Base-by-base conservation (phyloP, 2,113 vertebrate genomes). In the Rhabdomys dilectus region DNA sequence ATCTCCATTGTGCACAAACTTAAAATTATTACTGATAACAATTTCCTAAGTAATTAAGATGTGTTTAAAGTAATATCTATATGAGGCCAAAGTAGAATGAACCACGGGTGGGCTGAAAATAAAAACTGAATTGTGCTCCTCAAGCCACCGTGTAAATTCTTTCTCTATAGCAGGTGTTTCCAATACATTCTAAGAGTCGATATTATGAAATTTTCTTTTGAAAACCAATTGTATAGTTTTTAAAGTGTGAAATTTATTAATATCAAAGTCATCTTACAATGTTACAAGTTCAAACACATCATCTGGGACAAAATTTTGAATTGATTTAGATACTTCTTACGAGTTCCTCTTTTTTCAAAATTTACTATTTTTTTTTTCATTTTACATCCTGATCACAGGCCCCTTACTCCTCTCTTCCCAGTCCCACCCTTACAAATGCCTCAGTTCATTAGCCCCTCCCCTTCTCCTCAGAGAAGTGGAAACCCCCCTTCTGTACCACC, bases 41-140 rank as follows among this genome's bases (percentile, higher is more conserved):
- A 66, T 91, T 82, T 94, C 39, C 86, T 95, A 91, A 91, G 89
- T 60, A 94, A 56, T 91, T 94, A 21, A 78, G 45, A 87, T 22
- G 1, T 77, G 31, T 90, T 89, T 31, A 58, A 95, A 68, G 10
- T 92, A 80, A 75, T 62, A 92, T 8, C 45, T 9, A 62, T 66
- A 45, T 42, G 77, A 48, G 2, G 1, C 84, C 80, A 68, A 94
- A 95, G 78, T 64, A 88, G 66, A 89, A 64, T 51, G 60, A 29
- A 64, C 72, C 51, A 88, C 13, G 60, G 1, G 36, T 73, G 4
- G 6, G 39, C 58, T 76, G 77, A 56, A 19, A 64, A 72, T 48
- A 11, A 45, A 96, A 97, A 93, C 53, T 36, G 66, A 31, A 77
- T 6, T 88, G 64, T 68, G 36, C 13, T 70, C 58, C 39, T 70